phyloP scores from a whole-genome alignment of 2,113 vertebrate species.

The Canis aureus region DNA sequence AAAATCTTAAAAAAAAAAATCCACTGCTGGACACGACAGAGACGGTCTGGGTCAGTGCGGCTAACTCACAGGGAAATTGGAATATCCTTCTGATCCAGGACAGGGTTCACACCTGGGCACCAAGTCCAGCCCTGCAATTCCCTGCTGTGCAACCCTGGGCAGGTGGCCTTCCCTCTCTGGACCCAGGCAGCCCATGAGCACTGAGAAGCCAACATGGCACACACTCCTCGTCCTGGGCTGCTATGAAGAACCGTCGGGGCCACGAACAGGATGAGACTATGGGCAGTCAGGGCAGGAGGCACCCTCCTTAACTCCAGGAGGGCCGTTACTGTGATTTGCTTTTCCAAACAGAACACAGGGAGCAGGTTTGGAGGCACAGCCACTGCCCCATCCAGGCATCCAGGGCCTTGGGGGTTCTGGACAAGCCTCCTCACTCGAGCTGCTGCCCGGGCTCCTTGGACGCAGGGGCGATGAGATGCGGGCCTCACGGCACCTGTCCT shows the following conservation, averaged over 20 bases:
- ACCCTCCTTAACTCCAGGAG: neutral
- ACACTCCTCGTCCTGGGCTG: neutral
- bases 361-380: neutral
- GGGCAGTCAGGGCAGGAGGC: neutral
- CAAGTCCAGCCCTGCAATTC: neutral
- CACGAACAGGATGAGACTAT: neutral
- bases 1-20: too few relatives aligned
- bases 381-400: neutral
- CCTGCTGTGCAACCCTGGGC: too few relatives aligned
- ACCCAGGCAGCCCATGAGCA: neutral
- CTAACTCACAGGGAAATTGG: neutral
- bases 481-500: neutral
- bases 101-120: neutral
- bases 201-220: too few relatives aligned
- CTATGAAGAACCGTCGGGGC: fast-evolving
- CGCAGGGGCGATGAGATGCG: fast-evolving
- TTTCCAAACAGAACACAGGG: neutral
- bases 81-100: neutral
- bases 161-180: neutral
- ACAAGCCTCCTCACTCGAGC: too few relatives aligned
- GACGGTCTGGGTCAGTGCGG: fast-evolving
- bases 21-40: fast-evolving
- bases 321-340: neutral
- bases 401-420: too few relatives aligned
- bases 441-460: fast-evolving